These are phyloP conservation scores for Coleophora deauratella DNA, from an alignment of 2,888 invertebrate genomes.

Conservation along the genomic window DNA sequence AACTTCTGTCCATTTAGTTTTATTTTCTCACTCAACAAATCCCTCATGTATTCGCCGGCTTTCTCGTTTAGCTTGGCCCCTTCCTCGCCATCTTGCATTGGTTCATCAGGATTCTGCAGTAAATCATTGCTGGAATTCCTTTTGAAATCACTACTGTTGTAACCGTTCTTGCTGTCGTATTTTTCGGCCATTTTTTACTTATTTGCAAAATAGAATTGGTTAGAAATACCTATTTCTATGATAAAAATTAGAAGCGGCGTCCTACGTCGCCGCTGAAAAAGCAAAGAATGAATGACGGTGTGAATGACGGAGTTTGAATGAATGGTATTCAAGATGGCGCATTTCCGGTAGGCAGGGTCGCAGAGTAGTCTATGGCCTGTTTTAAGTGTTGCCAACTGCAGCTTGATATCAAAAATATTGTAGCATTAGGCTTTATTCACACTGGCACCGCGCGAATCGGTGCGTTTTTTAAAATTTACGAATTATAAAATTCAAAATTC, in stretches of 20 bases:
- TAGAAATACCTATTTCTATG: no score
- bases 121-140: constrained; percentile 47
- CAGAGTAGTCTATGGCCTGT: neutral
- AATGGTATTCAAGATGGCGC: neutral
- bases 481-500: no score
- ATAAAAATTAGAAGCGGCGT: no score
- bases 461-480: no score
- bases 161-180: constrained; percentile 63
- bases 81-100: constrained; percentile 71
- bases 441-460: no score
- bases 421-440: no score
- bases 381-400: neutral
- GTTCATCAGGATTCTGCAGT: constrained; percentile 22
- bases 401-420: no score
- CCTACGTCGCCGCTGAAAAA: no score
- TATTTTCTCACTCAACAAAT: constrained; percentile 81
- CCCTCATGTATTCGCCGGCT: constrained; percentile 85
- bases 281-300: no score
- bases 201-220: neutral
- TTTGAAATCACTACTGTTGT: constrained; percentile 64
- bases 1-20: constrained; percentile 79
- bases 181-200: constrained; percentile 41
- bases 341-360: neutral
- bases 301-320: no score
- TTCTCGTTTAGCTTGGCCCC: constrained; percentile 77